phyloP scores from a whole-genome alignment of 1,140 invertebrate genomes.

The Gonatopus flavifemur region DNA sequence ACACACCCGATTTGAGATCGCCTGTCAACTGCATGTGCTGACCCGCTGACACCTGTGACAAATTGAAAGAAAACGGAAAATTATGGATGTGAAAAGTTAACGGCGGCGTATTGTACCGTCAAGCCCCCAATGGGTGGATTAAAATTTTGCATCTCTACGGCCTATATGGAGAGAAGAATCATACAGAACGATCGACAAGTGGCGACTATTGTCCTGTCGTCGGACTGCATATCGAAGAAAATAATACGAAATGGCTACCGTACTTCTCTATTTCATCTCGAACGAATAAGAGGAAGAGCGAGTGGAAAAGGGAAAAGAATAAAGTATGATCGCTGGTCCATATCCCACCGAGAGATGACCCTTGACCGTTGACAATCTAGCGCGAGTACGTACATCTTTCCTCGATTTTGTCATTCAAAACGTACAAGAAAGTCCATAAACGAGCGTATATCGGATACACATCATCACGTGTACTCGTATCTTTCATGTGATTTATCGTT shows the following conservation, averaged over 20 bases:
- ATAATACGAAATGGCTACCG: conserved; percentile 31
- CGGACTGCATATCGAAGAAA: conserved; percentile 6
- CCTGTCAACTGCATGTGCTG: conserved; percentile 76
- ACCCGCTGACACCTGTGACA: conserved; percentile 72
- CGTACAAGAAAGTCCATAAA: no score
- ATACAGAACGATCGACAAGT: conserved; percentile 16
- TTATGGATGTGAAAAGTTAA: neutral
- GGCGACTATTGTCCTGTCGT: conserved; percentile 27
- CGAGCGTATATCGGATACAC: no score
- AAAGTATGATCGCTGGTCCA: conserved; percentile 3
- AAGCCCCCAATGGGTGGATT: conserved; percentile 8
- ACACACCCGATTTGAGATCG: conserved; percentile 68
- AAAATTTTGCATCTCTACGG: conserved; percentile 24
- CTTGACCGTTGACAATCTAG: conserved; percentile 25
- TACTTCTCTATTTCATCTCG: conserved; percentile 25
- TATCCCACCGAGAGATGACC: conserved; percentile 20
- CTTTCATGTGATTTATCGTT: no score
- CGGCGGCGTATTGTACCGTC: neutral
- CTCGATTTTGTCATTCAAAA: no score
- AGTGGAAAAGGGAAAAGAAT: neutral
- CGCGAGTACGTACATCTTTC: conserved; percentile 12
- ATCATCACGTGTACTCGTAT: no score
- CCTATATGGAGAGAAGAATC: no score
- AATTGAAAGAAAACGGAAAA: neutral
- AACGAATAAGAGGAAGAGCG: neutral